phyloP scores from a whole-genome alignment of 1,140 invertebrate genomes.

The Antheraea pernyi region DNA sequence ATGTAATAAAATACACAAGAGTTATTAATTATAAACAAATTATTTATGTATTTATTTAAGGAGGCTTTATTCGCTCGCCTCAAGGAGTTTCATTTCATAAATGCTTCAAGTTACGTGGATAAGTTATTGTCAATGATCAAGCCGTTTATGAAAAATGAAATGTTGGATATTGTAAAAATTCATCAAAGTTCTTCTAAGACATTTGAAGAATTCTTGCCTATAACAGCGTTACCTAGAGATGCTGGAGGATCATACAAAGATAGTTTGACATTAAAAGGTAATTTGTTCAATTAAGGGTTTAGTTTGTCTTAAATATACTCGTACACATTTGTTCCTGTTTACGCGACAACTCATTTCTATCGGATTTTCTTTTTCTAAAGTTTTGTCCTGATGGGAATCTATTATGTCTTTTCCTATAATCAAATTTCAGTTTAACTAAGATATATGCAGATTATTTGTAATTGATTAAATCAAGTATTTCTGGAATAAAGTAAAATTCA shows the following conservation, averaged over 20 bases:
- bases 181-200: slow-evolving; percentile 54
- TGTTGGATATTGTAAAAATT: slow-evolving; percentile 78
- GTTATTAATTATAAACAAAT: background rate
- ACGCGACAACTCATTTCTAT: too few species aligned
- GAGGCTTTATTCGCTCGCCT: slow-evolving; percentile 82
- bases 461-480: too few species aligned
- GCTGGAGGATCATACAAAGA: slow-evolving; percentile 53
- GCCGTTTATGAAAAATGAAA: slow-evolving; percentile 85
- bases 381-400: too few species aligned
- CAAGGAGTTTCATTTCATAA: slow-evolving; percentile 83
- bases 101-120: slow-evolving; percentile 82
- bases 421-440: too few species aligned
- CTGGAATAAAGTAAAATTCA: too few species aligned
- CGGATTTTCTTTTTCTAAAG: too few species aligned
- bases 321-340: too few species aligned
- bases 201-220: slow-evolving; percentile 63
- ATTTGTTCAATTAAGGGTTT: background rate
- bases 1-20: background rate
- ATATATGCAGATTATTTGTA: too few species aligned
- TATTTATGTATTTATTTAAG: slow-evolving; percentile 49
- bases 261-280: slow-evolving; percentile 30
- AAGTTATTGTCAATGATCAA: slow-evolving; percentile 82
- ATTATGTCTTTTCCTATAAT: too few species aligned
- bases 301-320: too few species aligned
- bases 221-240: slow-evolving; percentile 77